Evolutionary conservation across 2,888 invertebrate species (phyloP), one percentile per base, ranked within the genome.

Genomic region (Drosophila anomalipes): DNA sequence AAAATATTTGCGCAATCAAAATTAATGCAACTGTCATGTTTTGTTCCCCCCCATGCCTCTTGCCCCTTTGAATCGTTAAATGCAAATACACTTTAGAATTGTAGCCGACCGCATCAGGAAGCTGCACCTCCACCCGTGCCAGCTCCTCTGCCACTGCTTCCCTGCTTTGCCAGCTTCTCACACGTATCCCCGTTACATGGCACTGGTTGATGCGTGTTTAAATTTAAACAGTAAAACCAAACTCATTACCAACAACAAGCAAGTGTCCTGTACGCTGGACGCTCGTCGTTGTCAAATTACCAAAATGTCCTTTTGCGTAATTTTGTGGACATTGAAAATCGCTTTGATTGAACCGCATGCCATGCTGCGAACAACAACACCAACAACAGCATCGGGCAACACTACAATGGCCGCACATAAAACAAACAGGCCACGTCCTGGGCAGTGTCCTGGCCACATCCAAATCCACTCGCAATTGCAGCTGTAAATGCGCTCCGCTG

Each of bases 1-100:
- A 77, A 85, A 85, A 88, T 83, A 87, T 88, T 87, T 89, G 79
- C 79, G 89, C 84, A 87, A 86, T 90, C 88, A 87, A 83, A 91
- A 89, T 89, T 89, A 89, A 89, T 89, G 88, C 88, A 91, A 91
- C 88, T 89, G 88, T 89, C 88, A 87, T 89, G 88, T 89, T 91
- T 57, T 56, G 51, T 14, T 9, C 9, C n/a, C n/a, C n/a, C 12
- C 28, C 9, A 1, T 14, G 22, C 44, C 22, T 0, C 6, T 26
- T 54, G 19, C 54, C 54, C n/a, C 30, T 22, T 28, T 16, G 53
- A 22, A 89, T 86, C 91, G 84, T 90, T 89, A 83, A 91, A 91
- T 89, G 92, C 92, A 92, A 92, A 91, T 91, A 92, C 91, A 91
- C 92, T 92, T 91, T 89, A 89, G 90, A 86, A 84, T 80, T 80